Evolutionary conservation across 2,797 vertebrate genomes (phyloP).

Genomic region (Onychomys leucogaster): DNA sequence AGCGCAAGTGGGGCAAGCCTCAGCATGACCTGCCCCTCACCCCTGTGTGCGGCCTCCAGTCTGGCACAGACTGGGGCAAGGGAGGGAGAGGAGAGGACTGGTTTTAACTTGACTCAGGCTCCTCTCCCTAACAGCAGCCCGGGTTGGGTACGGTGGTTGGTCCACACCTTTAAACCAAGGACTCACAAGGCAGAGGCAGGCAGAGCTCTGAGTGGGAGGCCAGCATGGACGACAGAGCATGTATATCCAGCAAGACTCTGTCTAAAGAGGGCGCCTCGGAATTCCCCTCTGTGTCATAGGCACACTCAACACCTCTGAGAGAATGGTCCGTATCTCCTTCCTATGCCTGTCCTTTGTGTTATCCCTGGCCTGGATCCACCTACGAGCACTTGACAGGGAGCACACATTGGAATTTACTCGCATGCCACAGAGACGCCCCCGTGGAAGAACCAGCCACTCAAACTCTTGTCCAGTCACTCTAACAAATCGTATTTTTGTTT

Average conservation of each 20-base stretch:
- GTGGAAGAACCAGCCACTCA: neutral
- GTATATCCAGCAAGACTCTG: neutral
- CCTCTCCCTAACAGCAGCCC: neutral
- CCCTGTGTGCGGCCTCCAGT: neutral
- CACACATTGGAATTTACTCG: neutral
- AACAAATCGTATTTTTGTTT: neutral
- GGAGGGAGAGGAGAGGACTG: neutral
- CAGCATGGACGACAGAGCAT: neutral
- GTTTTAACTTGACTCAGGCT: neutral
- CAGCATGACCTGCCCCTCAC: conserved; percentile 46
- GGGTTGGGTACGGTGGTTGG: neutral
- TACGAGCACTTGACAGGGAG: neutral
- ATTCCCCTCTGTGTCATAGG: neutral
- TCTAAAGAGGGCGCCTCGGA: neutral
- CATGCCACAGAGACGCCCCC: neutral
- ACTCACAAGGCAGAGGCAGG: neutral
- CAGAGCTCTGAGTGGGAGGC: neutral
- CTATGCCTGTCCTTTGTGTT: neutral
- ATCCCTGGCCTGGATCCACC: neutral
- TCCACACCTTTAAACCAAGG: neutral
- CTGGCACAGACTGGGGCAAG: neutral
- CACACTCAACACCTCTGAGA: neutral
- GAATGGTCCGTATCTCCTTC: neutral
- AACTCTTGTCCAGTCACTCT: neutral
- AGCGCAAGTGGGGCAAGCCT: conserved; percentile 52